Evolutionary conservation across 2,113 vertebrate species (phyloP).

Genomic region (Eublepharis macularius): DNA sequence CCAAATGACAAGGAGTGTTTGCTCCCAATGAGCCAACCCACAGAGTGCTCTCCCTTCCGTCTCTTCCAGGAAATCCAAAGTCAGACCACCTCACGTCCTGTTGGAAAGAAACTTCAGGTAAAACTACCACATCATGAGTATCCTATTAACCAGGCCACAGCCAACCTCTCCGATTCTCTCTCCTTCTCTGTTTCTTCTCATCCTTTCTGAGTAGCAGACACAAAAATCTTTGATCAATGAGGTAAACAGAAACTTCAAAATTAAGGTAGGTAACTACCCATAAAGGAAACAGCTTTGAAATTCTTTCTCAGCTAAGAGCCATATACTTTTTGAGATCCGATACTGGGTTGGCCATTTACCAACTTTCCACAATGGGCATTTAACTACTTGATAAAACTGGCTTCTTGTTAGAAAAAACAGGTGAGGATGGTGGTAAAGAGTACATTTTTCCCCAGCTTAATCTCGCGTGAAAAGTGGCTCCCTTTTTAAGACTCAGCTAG

Average conservation of each 20-base stretch:
- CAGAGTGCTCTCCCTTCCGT: conserved; percentile 88
- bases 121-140: not conserved
- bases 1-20: conserved; percentile 94
- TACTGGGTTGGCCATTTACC: not conserved
- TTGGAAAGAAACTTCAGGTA: conserved; percentile 40
- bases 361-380: not conserved
- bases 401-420: no score
- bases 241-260: not conserved
- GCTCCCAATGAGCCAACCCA: conserved; percentile 92
- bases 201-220: not conserved
- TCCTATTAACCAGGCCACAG: not conserved
- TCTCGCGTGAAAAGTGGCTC: no score
- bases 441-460: no score
- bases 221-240: not conserved
- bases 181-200: not conserved
- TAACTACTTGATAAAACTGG: not conserved
- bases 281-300: not conserved
- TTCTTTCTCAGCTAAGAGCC: not conserved
- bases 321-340: not conserved
- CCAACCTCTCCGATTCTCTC: not conserved
- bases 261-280: not conserved
- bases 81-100: conserved; percentile 92
- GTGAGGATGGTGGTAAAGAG: no score
- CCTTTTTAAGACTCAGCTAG: no score
- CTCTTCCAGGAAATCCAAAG: conserved; percentile 90